These are phyloP conservation scores for Gymnopithys bicolor DNA, from an alignment of 2,797 vertebrate genomes.

Conservation along the genomic window DNA sequence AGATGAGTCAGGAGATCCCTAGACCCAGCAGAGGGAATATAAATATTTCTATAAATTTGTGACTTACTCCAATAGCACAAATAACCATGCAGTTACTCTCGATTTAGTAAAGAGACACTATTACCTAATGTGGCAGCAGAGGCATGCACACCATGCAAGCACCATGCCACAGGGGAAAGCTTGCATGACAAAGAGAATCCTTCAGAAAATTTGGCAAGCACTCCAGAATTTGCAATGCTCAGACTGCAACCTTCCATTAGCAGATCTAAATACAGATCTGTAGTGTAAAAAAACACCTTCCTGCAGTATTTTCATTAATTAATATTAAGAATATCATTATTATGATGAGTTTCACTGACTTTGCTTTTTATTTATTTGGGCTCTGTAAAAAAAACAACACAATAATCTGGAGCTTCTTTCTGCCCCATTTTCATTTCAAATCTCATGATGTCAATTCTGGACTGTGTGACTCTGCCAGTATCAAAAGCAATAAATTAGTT, in stretches of 20 bases:
- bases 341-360: neutral
- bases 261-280: slow-evolving; percentile 56
- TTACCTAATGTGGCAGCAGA: slow-evolving; percentile 25
- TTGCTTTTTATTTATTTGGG: neutral
- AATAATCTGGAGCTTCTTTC: neutral
- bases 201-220: slow-evolving; percentile 62
- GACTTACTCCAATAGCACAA: neutral
- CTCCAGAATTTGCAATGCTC: slow-evolving; percentile 34
- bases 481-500: neutral
- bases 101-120: slow-evolving; percentile 1
- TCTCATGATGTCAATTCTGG: neutral
- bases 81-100: neutral
- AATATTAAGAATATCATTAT: slow-evolving; percentile 2
- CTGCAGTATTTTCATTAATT: slow-evolving; percentile 20
- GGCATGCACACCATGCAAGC: neutral
- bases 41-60: neutral
- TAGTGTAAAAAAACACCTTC: slow-evolving; percentile 37
- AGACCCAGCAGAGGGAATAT: neutral
- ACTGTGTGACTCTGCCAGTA: neutral
- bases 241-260: slow-evolving; percentile 42
- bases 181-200: slow-evolving; percentile 48
- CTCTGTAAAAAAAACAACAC: neutral
- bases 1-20: neutral
- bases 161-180: neutral
- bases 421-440: neutral